phyloP scores from a whole-genome alignment of 1,140 invertebrate species.

The Bursaphelenchus mucronatus region DNA sequence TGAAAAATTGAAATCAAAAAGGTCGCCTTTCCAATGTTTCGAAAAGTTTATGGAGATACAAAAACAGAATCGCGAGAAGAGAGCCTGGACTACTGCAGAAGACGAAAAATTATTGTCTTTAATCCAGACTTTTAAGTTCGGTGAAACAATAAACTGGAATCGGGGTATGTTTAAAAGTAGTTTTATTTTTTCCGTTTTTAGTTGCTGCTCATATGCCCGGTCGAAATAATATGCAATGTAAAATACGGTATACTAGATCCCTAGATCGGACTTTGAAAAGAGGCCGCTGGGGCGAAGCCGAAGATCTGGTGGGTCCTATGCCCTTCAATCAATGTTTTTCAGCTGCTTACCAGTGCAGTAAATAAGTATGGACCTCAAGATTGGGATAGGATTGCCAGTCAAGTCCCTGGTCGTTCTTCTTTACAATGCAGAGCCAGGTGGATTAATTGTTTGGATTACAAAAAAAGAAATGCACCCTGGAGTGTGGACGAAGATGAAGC shows the following conservation, averaged over 20 bases:
- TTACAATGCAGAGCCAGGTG: slow-evolving; percentile 41
- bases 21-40: slow-evolving; percentile 36
- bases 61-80: slow-evolving; percentile 7
- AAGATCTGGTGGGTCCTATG: slow-evolving; percentile 32
- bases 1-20: slow-evolving; percentile 15
- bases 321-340: slow-evolving; percentile 34
- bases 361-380: slow-evolving; percentile 46
- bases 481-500: slow-evolving; percentile 36
- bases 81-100: slow-evolving; percentile 34
- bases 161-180: slow-evolving; percentile 28
- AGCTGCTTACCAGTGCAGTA: slow-evolving; percentile 31
- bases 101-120: slow-evolving; percentile 34
- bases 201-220: slow-evolving; percentile 39
- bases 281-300: slow-evolving; percentile 37
- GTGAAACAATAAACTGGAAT: slow-evolving; percentile 38
- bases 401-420: slow-evolving; percentile 24
- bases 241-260: slow-evolving; percentile 36
- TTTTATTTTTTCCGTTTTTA: slow-evolving; percentile 26
- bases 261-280: slow-evolving; percentile 30
- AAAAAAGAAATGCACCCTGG: slow-evolving; percentile 41
- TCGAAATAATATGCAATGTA: slow-evolving; percentile 29
- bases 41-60: slow-evolving; percentile 30
- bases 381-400: slow-evolving; percentile 33
- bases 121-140: slow-evolving; percentile 29
- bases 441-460: slow-evolving; percentile 40